Evolutionary conservation across 1,140 invertebrate species (phyloP).

Genomic region (Leptinotarsa texana): DNA sequence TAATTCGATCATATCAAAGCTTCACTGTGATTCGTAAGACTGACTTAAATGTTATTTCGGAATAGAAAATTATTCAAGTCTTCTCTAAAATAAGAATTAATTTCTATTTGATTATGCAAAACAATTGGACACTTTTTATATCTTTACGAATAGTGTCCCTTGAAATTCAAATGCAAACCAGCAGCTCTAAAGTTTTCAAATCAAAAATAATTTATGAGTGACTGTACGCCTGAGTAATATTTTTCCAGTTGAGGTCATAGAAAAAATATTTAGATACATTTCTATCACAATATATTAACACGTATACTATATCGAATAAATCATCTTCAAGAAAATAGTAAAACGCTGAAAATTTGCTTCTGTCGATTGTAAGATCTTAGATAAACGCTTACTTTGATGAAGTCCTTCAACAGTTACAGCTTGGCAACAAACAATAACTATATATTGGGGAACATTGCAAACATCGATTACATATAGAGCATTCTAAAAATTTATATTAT

Average conservation of each 20-base stretch:
- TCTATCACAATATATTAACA: constrained; percentile 48
- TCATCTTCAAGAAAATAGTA: constrained; percentile 30
- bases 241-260: constrained; percentile 49
- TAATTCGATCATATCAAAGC: constrained; percentile 59
- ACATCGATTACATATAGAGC: constrained; percentile 46
- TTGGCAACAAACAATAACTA: constrained; percentile 32
- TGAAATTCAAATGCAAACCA: constrained; percentile 29
- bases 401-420: constrained; percentile 2
- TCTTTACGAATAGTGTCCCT: neutral
- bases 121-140: neutral
- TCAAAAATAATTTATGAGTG: constrained; percentile 46
- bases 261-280: constrained; percentile 51
- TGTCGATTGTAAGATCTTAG: constrained; percentile 41
- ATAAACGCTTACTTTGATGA: constrained; percentile 42
- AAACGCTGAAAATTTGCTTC: constrained; percentile 40
- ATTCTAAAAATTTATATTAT: constrained; percentile 51
- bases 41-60: constrained; percentile 57
- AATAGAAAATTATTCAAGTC: constrained; percentile 48
- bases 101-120: neutral
- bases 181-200: constrained; percentile 43
- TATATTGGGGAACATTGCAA: constrained; percentile 53
- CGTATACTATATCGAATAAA: constrained; percentile 44
- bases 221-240: constrained; percentile 43
- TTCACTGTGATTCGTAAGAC: constrained; percentile 58
- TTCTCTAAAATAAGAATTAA: constrained; percentile 23